Percentiles rank a stretch among this genome's conserved stretches.
phyloP scores from a whole-genome alignment of 2,888 invertebrate genomes.

The Mellilla xanthometata region DNA sequence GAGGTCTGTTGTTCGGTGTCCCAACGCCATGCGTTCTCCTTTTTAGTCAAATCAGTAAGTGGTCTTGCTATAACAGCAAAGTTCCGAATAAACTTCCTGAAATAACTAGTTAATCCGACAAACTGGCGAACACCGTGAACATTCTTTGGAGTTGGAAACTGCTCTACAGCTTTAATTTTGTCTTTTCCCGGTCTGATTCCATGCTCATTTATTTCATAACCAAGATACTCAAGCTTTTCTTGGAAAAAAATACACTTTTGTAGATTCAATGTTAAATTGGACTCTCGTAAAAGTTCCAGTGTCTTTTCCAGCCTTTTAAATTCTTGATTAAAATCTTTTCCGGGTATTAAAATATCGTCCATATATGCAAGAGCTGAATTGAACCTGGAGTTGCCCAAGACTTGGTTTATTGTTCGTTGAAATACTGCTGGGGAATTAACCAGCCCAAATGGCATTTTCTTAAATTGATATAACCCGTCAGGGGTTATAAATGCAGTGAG shows the following conservation, averaged over 20 bases:
- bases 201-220: constrained; percentile 6
- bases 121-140: constrained; percentile 10
- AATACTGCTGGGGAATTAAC: too few species aligned
- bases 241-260: constrained; percentile 12
- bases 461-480: too few species aligned
- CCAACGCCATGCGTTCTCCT: neutral
- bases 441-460: too few species aligned
- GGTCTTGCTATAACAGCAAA: constrained; percentile 10
- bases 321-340: too few species aligned
- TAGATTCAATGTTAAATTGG: constrained; percentile 2
- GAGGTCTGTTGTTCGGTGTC: too few species aligned
- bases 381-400: too few species aligned
- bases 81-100: constrained; percentile 8
- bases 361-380: too few species aligned
- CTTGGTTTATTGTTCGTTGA: too few species aligned
- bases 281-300: neutral
- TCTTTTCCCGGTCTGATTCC: constrained; percentile 6
- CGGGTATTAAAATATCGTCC: neutral
- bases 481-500: too few species aligned
- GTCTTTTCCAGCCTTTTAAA: neutral
- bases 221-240: constrained; percentile 5
- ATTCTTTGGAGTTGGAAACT: constrained; percentile 7
- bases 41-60: constrained; percentile 4
- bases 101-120: constrained; percentile 9
- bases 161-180: constrained; percentile 4